phyloP scores from a whole-genome alignment of 2,888 invertebrate species.

The Stenotaenia linearis region DNA sequence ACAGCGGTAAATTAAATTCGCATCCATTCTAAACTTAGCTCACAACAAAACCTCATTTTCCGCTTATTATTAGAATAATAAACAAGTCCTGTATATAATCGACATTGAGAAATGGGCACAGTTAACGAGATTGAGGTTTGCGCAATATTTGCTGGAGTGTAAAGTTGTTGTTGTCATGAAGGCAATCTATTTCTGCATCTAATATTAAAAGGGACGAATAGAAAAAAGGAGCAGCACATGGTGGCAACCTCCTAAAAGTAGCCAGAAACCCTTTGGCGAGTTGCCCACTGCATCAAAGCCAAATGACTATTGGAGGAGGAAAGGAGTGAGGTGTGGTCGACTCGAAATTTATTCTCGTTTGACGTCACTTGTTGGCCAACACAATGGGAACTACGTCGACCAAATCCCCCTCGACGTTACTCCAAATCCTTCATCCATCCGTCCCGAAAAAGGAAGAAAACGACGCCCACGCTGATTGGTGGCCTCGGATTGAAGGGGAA shows the following conservation, averaged over 20 bases:
- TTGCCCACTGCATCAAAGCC: conserved; percentile 14
- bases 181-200: conserved; percentile 11
- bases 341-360: background rate
- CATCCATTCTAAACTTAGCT: no score
- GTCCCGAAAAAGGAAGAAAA: background rate
- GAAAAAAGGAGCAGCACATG: background rate
- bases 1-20: no score
- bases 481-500: background rate
- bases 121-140: background rate
- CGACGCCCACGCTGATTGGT: background rate
- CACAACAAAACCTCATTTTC: no score
- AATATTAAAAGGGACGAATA: conserved; percentile 7
- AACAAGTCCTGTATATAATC: background rate
- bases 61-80: no score
- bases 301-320: conserved; percentile 14
- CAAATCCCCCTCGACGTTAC: background rate
- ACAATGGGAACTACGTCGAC: background rate
- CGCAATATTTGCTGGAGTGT: background rate
- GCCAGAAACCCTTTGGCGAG: conserved; percentile 1
- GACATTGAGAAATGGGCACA: background rate
- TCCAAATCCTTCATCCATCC: no score
- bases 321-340: conserved; percentile 15
- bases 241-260: conserved; percentile 19
- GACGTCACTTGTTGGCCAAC: conserved; percentile 13
- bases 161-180: background rate